phyloP scores from a whole-genome alignment of 2,888 invertebrate genomes.

The Halocaridina rubra region DNA sequence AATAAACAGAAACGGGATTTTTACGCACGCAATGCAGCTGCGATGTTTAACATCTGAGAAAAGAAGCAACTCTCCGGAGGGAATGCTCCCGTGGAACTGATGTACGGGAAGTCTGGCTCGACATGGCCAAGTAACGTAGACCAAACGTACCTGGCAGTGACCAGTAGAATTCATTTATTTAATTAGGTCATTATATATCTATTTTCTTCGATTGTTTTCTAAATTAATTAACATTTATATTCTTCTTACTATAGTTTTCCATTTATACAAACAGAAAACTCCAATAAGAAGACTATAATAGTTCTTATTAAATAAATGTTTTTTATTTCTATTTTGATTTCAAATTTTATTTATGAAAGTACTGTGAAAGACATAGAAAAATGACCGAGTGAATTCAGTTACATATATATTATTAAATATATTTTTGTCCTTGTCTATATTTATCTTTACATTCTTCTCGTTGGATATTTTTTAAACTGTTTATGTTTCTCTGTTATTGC shows the following conservation, averaged over 20 bases:
- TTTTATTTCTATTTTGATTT: background rate
- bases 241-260: background rate
- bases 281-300: background rate
- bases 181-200: background rate
- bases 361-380: background rate
- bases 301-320: background rate
- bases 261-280: background rate
- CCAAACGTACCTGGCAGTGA: slow-evolving; percentile 66
- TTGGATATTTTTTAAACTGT: background rate
- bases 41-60: slow-evolving; percentile 70
- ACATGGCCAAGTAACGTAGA: slow-evolving; percentile 67
- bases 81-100: slow-evolving; percentile 68
- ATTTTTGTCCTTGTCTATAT: background rate
- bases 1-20: too few relatives aligned
- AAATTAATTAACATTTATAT: background rate
- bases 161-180: background rate
- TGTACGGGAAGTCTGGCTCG: slow-evolving; percentile 68
- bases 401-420: background rate
- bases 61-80: slow-evolving; percentile 71
- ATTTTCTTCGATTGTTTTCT: background rate
- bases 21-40: too few relatives aligned
- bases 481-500: background rate
- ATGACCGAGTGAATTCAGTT: background rate
- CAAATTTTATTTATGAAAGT: background rate
- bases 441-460: background rate